Evolutionary conservation across 2,888 invertebrate genomes (phyloP).

Genomic region (Belgica antarctica): DNA sequence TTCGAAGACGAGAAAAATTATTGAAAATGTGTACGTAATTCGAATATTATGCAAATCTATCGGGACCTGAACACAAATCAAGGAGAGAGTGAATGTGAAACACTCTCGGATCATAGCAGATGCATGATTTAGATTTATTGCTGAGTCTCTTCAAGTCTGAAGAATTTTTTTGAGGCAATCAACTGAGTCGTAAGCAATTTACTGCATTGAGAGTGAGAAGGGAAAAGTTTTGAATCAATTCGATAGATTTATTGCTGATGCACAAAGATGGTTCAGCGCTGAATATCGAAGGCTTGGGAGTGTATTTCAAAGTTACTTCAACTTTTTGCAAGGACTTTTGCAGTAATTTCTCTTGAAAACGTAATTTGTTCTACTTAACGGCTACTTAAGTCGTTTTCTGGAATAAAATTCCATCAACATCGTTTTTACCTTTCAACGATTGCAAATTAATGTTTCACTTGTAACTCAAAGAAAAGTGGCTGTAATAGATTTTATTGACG

Average conservation of each 20-base stretch:
- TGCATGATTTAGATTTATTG: conserved; percentile 43
- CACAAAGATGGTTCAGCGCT: too few relatives aligned
- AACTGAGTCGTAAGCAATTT: neutral
- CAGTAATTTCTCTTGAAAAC: too few relatives aligned
- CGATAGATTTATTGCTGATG: conserved; percentile 36
- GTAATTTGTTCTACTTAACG: too few relatives aligned
- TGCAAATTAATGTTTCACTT: conserved; percentile 25
- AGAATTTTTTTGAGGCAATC: conserved; percentile 10
- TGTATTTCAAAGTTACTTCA: too few relatives aligned
- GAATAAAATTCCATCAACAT: too few relatives aligned
- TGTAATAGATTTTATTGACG: conserved; percentile 41
- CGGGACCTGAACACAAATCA: neutral
- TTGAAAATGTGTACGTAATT: conserved; percentile 43
- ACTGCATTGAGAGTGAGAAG: neutral
- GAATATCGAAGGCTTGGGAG: too few relatives aligned
- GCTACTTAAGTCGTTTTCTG: too few relatives aligned
- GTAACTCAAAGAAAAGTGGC: conserved; percentile 9
- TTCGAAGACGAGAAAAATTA: conserved; percentile 7
- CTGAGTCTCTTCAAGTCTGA: neutral
- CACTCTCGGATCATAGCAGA: conserved; percentile 39
- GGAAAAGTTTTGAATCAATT: conserved; percentile 24
- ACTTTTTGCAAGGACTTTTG: too few relatives aligned
- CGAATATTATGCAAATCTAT: conserved; percentile 44
- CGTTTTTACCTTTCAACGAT: neutral
- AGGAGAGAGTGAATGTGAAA: conserved; percentile 16